These are phyloP conservation scores for Rattus rattus DNA, from an alignment of 2,113 vertebrate species.

Conservation along the genomic window DNA sequence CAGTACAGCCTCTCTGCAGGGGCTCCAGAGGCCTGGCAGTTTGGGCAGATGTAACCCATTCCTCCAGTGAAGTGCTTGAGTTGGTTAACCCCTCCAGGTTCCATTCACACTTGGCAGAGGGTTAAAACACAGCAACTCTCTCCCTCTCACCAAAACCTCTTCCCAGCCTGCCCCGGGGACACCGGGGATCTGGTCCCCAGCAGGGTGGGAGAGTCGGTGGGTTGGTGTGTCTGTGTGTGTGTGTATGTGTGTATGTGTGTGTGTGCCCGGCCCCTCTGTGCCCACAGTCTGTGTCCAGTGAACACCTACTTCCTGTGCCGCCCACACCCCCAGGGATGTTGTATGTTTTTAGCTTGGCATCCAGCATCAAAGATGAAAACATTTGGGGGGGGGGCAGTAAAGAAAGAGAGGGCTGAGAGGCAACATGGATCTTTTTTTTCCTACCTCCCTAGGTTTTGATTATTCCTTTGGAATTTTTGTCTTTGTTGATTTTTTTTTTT, in stretches of 20 bases:
- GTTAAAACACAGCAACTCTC: too few relatives aligned
- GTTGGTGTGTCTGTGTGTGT: background rate
- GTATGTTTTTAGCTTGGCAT: slow-evolving; percentile 89
- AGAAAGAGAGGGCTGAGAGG: slow-evolving; percentile 57
- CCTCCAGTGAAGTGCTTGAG: background rate
- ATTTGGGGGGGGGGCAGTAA: rapidly evolving
- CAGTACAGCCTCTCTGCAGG: background rate
- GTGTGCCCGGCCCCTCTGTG: background rate
- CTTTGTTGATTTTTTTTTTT: slow-evolving; percentile 40
- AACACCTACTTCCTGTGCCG: background rate
- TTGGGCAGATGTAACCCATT: background rate
- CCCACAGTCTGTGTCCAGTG: background rate
- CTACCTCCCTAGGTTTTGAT: slow-evolving; percentile 31
- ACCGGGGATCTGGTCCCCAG: background rate
- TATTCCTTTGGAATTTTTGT: slow-evolving; percentile 67
- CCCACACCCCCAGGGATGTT: slow-evolving; percentile 52
- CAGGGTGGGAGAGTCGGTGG: background rate
- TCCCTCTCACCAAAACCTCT: background rate
- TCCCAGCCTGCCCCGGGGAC: background rate
- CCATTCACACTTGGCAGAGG: background rate
- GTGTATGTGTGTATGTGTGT: rapidly evolving
- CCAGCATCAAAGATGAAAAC: slow-evolving; percentile 98
- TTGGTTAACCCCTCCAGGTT: background rate
- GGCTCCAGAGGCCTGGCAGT: background rate
- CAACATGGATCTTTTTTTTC: slow-evolving; percentile 45